Percentiles rank a stretch among this genome's conserved stretches.
These are phyloP conservation scores for Hylaeus anthracinus DNA, from an alignment of 1,140 invertebrate genomes.

Conservation along the genomic window DNA sequence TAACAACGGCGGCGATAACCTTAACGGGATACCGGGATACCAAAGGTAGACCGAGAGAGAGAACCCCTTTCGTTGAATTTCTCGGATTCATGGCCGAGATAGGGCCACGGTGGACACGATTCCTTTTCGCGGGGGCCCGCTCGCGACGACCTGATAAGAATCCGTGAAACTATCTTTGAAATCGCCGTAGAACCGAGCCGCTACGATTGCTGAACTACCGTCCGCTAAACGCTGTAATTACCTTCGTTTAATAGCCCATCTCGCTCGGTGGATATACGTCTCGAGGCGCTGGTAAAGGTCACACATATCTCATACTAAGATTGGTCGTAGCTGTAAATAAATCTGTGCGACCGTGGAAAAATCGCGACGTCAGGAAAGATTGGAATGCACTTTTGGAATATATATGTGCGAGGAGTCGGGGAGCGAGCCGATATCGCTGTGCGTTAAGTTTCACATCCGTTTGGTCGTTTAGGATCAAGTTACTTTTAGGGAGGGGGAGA, in stretches of 20 bases:
- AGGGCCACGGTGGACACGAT: background rate
- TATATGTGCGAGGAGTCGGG: background rate
- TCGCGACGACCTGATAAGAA: conserved; percentile 15
- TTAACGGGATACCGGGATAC: conserved; percentile 22
- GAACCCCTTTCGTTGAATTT: conserved; percentile 21
- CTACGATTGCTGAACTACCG: conserved; percentile 45
- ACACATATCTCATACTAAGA: conserved; percentile 32
- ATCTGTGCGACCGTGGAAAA: conserved; percentile 12
- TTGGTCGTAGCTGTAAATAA: conserved; percentile 19
- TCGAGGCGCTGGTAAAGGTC: conserved; percentile 22
- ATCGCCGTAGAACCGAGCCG: conserved; percentile 21
- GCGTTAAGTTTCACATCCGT: background rate
- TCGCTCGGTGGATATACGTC: conserved; percentile 32
- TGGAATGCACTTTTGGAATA: conserved; percentile 18
- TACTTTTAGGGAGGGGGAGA: background rate
- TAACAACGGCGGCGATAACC: conserved; percentile 26
- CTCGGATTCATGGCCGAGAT: conserved; percentile 25
- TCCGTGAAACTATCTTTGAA: conserved; percentile 29
- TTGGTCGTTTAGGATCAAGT: background rate
- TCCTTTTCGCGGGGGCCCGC: background rate
- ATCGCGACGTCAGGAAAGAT: background rate
- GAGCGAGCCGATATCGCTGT: background rate
- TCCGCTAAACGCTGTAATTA: conserved; percentile 42
- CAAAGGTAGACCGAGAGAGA: background rate
- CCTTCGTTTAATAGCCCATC: conserved; percentile 26